Conservation (phyloP, 2,888 invertebrate species). For the Acrobasis suavella region DNA sequence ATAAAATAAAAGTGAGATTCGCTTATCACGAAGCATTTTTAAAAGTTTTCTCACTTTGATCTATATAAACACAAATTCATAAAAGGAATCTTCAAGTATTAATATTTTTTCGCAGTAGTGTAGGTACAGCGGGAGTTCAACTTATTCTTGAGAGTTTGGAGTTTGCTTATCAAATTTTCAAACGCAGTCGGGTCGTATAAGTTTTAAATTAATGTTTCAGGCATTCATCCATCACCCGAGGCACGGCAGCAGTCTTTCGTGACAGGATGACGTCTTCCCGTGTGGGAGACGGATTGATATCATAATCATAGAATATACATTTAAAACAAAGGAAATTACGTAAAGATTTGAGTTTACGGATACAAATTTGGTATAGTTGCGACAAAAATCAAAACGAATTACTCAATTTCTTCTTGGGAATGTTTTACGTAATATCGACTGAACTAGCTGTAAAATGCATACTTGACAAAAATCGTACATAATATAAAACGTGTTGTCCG, state of each 20-base stretch:
- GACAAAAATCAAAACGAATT: neutral
- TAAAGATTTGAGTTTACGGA: neutral
- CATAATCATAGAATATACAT: constrained; percentile 15
- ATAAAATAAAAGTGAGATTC: too few relatives aligned
- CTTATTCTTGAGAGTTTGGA: constrained; percentile 27
- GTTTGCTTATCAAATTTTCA: constrained; percentile 46
- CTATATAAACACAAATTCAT: too few relatives aligned
- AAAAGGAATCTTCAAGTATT: too few relatives aligned
- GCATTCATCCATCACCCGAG: constrained; percentile 48
- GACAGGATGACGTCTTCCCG: constrained; percentile 43
- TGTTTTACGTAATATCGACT: too few relatives aligned
- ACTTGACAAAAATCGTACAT: too few relatives aligned
- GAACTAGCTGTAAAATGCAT: too few relatives aligned
- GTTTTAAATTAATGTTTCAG: constrained; percentile 56
- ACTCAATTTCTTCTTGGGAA: neutral
- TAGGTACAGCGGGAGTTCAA: constrained; percentile 5
- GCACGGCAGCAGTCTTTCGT: constrained; percentile 45
- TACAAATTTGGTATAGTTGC: neutral
- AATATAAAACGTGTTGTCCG: too few relatives aligned
- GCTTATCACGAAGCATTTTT: too few relatives aligned
- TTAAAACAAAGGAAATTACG: neutral
- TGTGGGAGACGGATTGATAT: constrained; percentile 42
- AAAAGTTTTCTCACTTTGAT: too few relatives aligned
- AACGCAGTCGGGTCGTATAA: constrained; percentile 43
- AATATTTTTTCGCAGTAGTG: too few relatives aligned